Evolutionary conservation across 1,140 invertebrate genomes (phyloP).

Genomic region (Heliconius himera): DNA sequence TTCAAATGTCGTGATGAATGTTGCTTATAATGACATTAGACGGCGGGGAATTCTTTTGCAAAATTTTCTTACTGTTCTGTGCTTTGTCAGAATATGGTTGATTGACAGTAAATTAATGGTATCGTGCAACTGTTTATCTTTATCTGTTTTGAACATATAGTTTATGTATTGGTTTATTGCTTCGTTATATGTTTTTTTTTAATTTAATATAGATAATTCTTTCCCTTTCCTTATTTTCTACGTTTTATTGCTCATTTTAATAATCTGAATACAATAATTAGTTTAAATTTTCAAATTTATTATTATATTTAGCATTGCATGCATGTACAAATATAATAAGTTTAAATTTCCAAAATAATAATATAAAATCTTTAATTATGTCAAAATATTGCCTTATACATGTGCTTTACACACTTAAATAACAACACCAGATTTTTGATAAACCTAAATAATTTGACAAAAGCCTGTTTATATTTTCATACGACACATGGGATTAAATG

Average conservation of each 20-base stretch:
- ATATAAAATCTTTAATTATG: no score
- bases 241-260: no score
- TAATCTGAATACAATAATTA: no score
- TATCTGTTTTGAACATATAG: not conserved
- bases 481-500: slow-evolving; percentile 44
- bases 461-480: slow-evolving; percentile 39
- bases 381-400: no score
- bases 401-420: no score
- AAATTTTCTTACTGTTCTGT: slow-evolving; percentile 13
- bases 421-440: not conserved
- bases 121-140: slow-evolving; percentile 15
- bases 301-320: no score
- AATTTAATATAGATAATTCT: not conserved
- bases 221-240: not conserved
- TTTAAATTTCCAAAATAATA: no score
- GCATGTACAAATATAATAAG: no score
- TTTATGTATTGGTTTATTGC: not conserved
- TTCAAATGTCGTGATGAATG: slow-evolving; percentile 46
- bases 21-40: slow-evolving; percentile 31
- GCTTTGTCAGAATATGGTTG: not conserved
- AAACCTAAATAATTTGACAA: not conserved
- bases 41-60: slow-evolving; percentile 22
- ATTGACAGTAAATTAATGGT: slow-evolving; percentile 17
- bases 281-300: no score
- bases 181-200: not conserved